phyloP scores from a whole-genome alignment of 2,888 invertebrate genomes.

The Parochlus steinenii region DNA sequence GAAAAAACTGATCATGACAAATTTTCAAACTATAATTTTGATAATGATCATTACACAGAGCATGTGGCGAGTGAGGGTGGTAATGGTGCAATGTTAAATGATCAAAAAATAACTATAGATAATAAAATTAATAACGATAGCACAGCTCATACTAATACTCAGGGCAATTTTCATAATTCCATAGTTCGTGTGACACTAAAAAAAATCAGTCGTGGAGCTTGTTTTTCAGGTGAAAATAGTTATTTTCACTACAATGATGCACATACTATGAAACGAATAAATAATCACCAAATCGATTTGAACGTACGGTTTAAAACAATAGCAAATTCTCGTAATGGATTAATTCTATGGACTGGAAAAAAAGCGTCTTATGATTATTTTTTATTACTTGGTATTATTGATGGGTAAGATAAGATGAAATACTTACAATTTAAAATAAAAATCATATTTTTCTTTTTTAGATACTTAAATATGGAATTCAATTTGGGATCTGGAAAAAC shows the following conservation, averaged over 20 bases:
- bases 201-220: slow-evolving; percentile 38
- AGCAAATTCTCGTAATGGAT: slow-evolving; percentile 47
- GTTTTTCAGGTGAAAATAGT: slow-evolving; percentile 69
- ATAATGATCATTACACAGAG: too few relatives aligned
- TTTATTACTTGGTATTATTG: slow-evolving; percentile 67
- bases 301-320: slow-evolving; percentile 71
- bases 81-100: too few relatives aligned
- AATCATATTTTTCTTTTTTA: slow-evolving; percentile 14
- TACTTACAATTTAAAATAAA: slow-evolving; percentile 1
- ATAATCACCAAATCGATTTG: slow-evolving; percentile 71
- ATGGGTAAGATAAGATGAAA: slow-evolving; percentile 33
- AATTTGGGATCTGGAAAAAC: slow-evolving; percentile 80
- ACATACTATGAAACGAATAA: slow-evolving; percentile 69
- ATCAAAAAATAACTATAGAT: too few relatives aligned
- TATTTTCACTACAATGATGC: slow-evolving; percentile 79
- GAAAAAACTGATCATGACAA: too few relatives aligned
- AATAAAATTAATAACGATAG: too few relatives aligned
- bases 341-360: slow-evolving; percentile 71
- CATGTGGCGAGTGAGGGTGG: too few relatives aligned
- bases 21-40: too few relatives aligned
- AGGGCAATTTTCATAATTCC: slow-evolving; percentile 19
- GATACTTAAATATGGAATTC: slow-evolving; percentile 43
- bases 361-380: slow-evolving; percentile 43
- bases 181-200: slow-evolving; percentile 19
- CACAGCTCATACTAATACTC: too few relatives aligned